These are phyloP conservation scores for Cherax quadricarinatus DNA, from an alignment of 1,140 invertebrate genomes.

Conservation along the genomic window DNA sequence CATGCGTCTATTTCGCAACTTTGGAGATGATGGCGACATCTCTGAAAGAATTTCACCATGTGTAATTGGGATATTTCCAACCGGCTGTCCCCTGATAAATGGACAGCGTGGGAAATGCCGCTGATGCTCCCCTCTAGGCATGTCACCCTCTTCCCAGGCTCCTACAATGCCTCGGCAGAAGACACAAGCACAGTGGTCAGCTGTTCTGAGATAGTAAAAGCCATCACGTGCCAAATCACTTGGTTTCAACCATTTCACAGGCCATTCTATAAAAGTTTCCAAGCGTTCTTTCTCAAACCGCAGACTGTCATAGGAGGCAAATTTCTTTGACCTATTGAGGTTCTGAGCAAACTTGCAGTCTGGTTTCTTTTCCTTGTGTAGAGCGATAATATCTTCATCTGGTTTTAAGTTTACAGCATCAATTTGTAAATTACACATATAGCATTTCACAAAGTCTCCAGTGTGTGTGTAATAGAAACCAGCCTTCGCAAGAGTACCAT, in stretches of 20 bases:
- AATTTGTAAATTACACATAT: constrained; percentile 22
- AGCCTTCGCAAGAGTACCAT: constrained; percentile 10
- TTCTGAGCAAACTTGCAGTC: not conserved
- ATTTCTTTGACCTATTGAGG: constrained; percentile 31
- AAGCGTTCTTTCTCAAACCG: constrained; percentile 69
- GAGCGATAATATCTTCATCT: not conserved
- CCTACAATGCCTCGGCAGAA: constrained; percentile 86
- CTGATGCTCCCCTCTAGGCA: constrained; percentile 86
- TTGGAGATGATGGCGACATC: not conserved
- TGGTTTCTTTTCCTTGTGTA: constrained; percentile 30
- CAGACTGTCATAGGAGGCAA: constrained; percentile 61
- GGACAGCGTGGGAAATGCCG: constrained; percentile 85
- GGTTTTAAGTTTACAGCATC: not conserved
- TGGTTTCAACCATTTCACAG: constrained; percentile 79
- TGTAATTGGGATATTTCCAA: constrained; percentile 82
- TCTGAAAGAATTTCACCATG: constrained; percentile 72
- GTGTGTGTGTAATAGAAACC: constrained; percentile 39
- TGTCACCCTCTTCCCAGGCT: constrained; percentile 85
- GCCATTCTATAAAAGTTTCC: constrained; percentile 73
- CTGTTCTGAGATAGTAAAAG: constrained; percentile 84
- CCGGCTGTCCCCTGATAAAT: constrained; percentile 81
- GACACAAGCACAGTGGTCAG: constrained; percentile 87
- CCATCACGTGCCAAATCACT: constrained; percentile 87
- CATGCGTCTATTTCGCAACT: too few species aligned
- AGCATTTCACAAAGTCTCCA: constrained; percentile 28